These are phyloP conservation scores for Corbicula japonica DNA, from an alignment of 2,888 invertebrate genomes.

Conservation along the genomic window DNA sequence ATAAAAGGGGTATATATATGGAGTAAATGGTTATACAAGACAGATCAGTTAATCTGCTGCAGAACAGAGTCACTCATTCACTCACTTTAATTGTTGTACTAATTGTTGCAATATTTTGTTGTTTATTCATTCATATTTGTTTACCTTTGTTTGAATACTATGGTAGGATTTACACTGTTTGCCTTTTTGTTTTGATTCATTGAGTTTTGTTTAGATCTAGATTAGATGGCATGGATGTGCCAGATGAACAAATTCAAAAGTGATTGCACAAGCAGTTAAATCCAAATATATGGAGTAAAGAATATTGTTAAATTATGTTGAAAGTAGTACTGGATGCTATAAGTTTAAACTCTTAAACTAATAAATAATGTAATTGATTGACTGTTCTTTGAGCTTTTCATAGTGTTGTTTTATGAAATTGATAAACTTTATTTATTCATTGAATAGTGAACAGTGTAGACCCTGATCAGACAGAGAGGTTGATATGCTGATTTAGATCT, in stretches of 20 bases:
- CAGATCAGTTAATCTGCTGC: not conserved
- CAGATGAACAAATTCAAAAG: not conserved
- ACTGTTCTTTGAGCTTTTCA: not conserved
- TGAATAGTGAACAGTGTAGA: not conserved
- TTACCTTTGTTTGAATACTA: not conserved
- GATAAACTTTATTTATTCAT: not conserved
- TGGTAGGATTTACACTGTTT: not conserved
- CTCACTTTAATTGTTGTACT: not conserved
- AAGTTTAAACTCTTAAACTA: not conserved
- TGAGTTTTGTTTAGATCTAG: not conserved
- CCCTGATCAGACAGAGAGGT: not conserved
- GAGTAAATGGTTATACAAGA: not conserved
- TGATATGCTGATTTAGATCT: not conserved
- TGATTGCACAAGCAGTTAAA: too few relatives aligned
- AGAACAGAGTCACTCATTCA: not conserved
- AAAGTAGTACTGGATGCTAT: not conserved
- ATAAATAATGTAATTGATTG: too few relatives aligned
- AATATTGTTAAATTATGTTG: not conserved
- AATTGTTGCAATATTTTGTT: conserved; percentile 10
- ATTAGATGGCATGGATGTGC: not conserved
- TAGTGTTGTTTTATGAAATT: not conserved
- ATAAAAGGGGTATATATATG: not conserved
- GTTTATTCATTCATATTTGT: not conserved
- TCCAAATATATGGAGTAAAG: too few relatives aligned
- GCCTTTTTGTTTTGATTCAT: not conserved